Evolutionary conservation across 2,888 invertebrate species (phyloP).

Genomic region (Pinctada fucata): DNA sequence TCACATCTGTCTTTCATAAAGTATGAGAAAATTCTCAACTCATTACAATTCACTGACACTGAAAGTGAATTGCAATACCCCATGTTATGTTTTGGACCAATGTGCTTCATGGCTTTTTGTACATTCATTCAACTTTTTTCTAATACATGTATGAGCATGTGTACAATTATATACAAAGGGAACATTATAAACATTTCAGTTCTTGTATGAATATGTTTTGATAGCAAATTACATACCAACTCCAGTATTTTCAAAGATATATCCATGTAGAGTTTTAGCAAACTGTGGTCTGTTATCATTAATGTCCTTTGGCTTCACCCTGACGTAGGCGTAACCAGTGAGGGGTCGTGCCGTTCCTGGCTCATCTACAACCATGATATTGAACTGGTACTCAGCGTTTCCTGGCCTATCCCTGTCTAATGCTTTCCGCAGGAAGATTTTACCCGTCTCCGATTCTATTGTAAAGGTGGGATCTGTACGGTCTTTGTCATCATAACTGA

Average conservation of each 20-base stretch:
- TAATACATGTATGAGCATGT: too few relatives aligned
- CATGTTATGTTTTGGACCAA: too few relatives aligned
- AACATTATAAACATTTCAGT: too few relatives aligned
- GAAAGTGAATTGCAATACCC: too few relatives aligned
- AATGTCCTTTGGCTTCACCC: slow-evolving; percentile 97
- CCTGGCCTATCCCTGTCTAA: slow-evolving; percentile 98
- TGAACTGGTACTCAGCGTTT: slow-evolving; percentile 81
- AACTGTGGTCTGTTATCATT: slow-evolving; percentile 99
- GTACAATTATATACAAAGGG: too few relatives aligned
- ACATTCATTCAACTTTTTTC: too few relatives aligned
- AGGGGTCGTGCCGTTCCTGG: slow-evolving; percentile 52
- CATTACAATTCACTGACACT: too few relatives aligned
- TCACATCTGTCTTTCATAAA: too few relatives aligned
- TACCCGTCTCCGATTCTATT: slow-evolving; percentile 95
- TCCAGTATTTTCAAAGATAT: slow-evolving; percentile 97
- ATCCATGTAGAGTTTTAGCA: slow-evolving; percentile 63
- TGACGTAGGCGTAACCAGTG: slow-evolving; percentile 94
- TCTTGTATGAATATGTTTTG: too few relatives aligned
- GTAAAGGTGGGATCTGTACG: slow-evolving; percentile 83
- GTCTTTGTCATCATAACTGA: slow-evolving; percentile 58
- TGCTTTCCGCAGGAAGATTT: slow-evolving; percentile 94
- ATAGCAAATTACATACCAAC: too few relatives aligned
- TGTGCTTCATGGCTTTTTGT: too few relatives aligned
- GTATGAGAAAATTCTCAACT: too few relatives aligned
- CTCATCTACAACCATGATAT: slow-evolving; percentile 75